Evolutionary conservation across 1,140 invertebrate genomes (phyloP), one percentile per base, ranked within the genome.

Genomic region (Ceratosolen solmsi): DNA sequence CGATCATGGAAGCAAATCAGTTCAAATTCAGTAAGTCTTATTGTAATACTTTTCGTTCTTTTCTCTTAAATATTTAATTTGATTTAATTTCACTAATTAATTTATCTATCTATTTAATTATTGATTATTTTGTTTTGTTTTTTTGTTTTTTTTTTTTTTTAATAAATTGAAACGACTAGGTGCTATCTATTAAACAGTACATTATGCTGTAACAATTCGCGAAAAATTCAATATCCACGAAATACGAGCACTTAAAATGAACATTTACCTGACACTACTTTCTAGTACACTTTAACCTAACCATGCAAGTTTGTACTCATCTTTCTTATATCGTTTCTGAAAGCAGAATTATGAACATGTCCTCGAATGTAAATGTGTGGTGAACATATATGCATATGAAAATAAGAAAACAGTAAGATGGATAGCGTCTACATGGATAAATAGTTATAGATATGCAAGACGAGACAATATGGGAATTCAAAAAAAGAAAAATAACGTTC

Each of bases 401-500:
- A 38, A 9, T 11, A 22, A 38, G 17, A 9, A 38, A 68, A 68
- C 2, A 38, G 41, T 27, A 27, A 71, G n/a, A 71, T 49, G 8
- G 36, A 63, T 70, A 38, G 65, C 27, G 33, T 41, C 1, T 70
- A 11, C 65, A 41, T 25, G 36, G 20, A 71, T 71, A 71, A 49
- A 71, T 49, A 49, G 5, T 27, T 71, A 49, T 49, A 71, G n/a
- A 49, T 71, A 49, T 15, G 27, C 27, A 71, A 1, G 17, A 68
- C 0, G 63, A 38, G 63, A 68, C 63, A 68, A 68, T 68, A n/a
- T 38, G 33, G 63, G 33, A 68, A 68, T 68, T 38, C 20, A 20
- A 38, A 33, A 68, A 68, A n/a, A 68, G 38, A 68, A 68, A 0
- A 33, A 68, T 38, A 68, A 38, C 63, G 63, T 20, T 68, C 63